Evolutionary conservation across 2,113 vertebrate species (phyloP).

Genomic region (Microtus montanus): DNA sequence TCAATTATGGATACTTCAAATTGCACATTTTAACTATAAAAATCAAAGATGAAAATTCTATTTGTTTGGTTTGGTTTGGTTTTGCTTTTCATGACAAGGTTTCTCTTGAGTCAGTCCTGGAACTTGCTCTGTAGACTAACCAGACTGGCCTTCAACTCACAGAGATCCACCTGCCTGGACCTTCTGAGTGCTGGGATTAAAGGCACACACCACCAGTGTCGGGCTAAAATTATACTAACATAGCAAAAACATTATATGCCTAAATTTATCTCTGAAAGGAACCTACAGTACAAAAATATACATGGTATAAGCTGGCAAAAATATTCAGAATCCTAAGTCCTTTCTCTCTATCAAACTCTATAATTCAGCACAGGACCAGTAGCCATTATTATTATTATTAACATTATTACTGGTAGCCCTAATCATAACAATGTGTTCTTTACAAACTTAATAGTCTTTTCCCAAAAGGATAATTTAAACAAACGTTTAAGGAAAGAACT

Average conservation of each 20-base stretch:
- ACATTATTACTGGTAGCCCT: not conserved
- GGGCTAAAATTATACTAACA: not conserved
- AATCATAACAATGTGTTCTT: not conserved
- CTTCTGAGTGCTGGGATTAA: no score
- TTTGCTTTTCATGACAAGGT: no score
- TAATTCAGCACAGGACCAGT: not conserved
- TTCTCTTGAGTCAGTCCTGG: no score
- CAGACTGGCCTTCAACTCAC: no score
- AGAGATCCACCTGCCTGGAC: no score
- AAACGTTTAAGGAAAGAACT: not conserved
- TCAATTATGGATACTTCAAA: not conserved
- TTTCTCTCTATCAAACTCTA: not conserved
- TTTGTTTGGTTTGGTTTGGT: no score
- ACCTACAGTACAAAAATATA: not conserved
- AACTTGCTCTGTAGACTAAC: no score
- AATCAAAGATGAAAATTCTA: not conserved
- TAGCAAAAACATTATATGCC: constrained; percentile 14
- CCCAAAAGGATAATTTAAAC: constrained; percentile 1
- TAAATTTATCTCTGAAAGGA: not conserved
- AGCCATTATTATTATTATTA: not conserved
- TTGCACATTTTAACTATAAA: not conserved
- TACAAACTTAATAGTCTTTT: not conserved
- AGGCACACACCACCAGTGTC: no score
- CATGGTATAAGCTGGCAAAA: not conserved
- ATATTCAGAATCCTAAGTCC: not conserved